Evolutionary conservation across 2,113 vertebrate genomes (phyloP).

Genomic region (Picathartes gymnocephalus): DNA sequence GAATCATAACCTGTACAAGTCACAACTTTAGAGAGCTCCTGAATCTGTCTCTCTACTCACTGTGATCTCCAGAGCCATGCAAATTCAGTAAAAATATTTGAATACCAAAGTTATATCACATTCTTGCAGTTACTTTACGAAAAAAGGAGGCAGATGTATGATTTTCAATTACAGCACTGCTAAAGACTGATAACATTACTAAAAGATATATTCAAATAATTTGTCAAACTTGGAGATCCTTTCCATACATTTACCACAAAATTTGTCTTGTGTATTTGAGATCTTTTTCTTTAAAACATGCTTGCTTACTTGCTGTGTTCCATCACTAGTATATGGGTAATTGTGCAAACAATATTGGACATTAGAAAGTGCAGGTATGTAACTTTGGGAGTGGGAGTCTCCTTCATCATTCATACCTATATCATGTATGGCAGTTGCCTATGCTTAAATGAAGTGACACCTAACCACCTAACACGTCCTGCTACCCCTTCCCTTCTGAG

Average conservation of each 20-base stretch:
- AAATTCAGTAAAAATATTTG: background rate
- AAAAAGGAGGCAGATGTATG: background rate
- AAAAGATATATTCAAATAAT: background rate
- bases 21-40: background rate
- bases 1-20: background rate
- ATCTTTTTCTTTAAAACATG: background rate
- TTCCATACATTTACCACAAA: background rate
- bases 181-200: background rate
- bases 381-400: background rate
- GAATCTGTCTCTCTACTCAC: background rate
- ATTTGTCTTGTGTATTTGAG: rapidly evolving
- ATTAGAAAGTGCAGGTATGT: background rate
- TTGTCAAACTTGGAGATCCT: background rate
- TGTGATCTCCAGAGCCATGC: background rate
- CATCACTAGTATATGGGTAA: background rate
- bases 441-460: background rate
- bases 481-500: background rate
- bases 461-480: background rate
- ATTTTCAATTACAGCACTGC: background rate
- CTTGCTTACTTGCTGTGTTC: background rate
- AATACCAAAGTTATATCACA: background rate
- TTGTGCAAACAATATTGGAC: background rate
- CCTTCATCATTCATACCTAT: background rate
- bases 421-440: rapidly evolving
- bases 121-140: background rate